Conservation (phyloP, 2,888 invertebrate genomes). For the Phyllotreta cruciferae region DNA sequence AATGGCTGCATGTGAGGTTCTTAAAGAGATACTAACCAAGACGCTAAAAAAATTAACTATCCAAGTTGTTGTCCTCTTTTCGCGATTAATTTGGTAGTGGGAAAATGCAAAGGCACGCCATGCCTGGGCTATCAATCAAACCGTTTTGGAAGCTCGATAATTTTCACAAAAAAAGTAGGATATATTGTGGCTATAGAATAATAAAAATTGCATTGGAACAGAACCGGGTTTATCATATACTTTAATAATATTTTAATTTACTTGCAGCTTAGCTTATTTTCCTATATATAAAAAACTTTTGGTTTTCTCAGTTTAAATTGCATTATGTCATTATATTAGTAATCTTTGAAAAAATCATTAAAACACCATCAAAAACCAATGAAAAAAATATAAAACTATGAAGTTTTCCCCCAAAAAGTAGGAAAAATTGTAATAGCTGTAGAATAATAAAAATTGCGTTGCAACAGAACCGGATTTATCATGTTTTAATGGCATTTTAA, state of each 20-base stretch:
- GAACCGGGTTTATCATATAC: background rate
- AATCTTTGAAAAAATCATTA: too few relatives aligned
- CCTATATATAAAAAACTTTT: too few relatives aligned
- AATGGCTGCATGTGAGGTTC: background rate
- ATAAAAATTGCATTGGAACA: background rate
- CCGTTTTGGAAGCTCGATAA: constrained; percentile 3
- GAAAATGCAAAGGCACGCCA: background rate
- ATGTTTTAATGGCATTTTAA: background rate
- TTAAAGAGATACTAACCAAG: background rate
- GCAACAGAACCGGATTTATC: constrained; percentile 6
- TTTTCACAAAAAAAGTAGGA: background rate
- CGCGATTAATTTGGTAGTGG: constrained; percentile 1
- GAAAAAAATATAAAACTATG: too few relatives aligned
- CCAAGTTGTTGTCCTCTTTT: background rate
- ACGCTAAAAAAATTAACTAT: background rate
- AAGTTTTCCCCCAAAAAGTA: background rate
- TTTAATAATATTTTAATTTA: background rate
- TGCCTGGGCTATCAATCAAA: background rate
- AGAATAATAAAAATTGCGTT: background rate
- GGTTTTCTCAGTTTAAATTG: too few relatives aligned
- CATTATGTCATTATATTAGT: too few relatives aligned
- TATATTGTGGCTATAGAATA: background rate
- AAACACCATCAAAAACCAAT: too few relatives aligned
- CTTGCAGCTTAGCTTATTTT: background rate
- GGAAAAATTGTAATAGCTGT: background rate